A percentile compares a stretch with the other conserved stretches of the same genome.
phyloP scores from a whole-genome alignment of 1,140 invertebrate genomes.

The Lepidurus packardi region DNA sequence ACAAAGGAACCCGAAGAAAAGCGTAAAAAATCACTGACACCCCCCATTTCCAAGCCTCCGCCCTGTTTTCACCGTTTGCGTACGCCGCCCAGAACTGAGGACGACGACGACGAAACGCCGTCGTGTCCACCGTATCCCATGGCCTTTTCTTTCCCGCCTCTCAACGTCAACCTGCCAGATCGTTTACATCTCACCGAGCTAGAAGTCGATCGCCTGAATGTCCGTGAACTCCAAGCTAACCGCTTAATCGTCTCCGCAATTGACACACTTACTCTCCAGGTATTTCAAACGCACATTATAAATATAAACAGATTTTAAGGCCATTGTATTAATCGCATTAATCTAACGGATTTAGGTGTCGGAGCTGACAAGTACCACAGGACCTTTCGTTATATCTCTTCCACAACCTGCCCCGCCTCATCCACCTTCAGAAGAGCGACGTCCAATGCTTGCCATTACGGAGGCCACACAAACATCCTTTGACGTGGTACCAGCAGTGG shows the following conservation, averaged over 20 bases:
- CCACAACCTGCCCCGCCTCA: not conserved
- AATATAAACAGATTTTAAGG: too few relatives aligned
- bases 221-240: constrained; percentile 65
- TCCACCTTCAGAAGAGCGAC: not conserved
- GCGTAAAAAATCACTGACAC: not conserved
- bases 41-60: not conserved
- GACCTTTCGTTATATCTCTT: constrained; percentile 10
- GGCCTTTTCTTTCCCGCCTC: constrained; percentile 23
- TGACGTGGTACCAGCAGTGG: not conserved
- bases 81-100: not conserved
- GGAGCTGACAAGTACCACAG: constrained; percentile 29
- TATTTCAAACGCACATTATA: constrained; percentile 47
- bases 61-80: not conserved
- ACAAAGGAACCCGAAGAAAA: not conserved
- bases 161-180: constrained; percentile 39
- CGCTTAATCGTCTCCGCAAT: constrained; percentile 72
- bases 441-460: not conserved
- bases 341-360: constrained; percentile 4
- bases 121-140: constrained; percentile 24
- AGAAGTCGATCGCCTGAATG: constrained; percentile 66
- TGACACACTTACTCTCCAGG: constrained; percentile 61
- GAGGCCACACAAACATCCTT: constrained; percentile 9
- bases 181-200: constrained; percentile 63
- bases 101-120: constrained; percentile 22
- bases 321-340: too few relatives aligned